Evolutionary conservation across 2,797 vertebrate genomes (phyloP).

Genomic region (Etheostoma perlongum): DNA sequence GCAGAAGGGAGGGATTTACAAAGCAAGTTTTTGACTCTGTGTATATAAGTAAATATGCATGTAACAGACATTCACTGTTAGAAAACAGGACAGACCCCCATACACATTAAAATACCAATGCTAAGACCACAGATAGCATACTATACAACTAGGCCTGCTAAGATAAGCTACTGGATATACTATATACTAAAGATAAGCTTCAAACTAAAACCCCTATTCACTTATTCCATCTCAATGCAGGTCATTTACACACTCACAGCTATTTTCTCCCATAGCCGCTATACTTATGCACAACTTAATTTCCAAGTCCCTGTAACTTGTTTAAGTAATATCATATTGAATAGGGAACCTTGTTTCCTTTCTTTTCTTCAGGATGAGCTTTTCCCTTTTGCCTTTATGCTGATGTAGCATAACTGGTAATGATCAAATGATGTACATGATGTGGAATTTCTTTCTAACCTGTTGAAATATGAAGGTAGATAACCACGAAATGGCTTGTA

Average conservation of each 20-base stretch:
- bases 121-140: slow-evolving; percentile 7
- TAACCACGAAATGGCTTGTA: neutral
- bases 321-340: neutral
- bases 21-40: slow-evolving; percentile 26
- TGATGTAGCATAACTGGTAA: neutral
- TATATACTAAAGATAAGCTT: neutral
- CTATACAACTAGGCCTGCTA: neutral
- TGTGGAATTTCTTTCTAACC: neutral
- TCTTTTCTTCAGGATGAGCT: neutral
- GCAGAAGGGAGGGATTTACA: slow-evolving; percentile 32
- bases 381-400: neutral
- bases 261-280: neutral
- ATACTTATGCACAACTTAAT: neutral
- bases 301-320: neutral
- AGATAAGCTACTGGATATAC: slow-evolving; percentile 1
- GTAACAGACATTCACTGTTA: slow-evolving; percentile 10
- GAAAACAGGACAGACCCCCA: neutral
- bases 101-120: slow-evolving; percentile 1
- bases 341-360: too few relatives aligned
- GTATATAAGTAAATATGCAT: neutral
- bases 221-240: neutral
- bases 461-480: neutral
- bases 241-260: neutral
- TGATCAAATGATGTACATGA: neutral
- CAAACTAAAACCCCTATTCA: neutral